Base-by-base conservation (phyloP, 2,113 vertebrate species). In the Protobothrops mucrosquamatus region DNA sequence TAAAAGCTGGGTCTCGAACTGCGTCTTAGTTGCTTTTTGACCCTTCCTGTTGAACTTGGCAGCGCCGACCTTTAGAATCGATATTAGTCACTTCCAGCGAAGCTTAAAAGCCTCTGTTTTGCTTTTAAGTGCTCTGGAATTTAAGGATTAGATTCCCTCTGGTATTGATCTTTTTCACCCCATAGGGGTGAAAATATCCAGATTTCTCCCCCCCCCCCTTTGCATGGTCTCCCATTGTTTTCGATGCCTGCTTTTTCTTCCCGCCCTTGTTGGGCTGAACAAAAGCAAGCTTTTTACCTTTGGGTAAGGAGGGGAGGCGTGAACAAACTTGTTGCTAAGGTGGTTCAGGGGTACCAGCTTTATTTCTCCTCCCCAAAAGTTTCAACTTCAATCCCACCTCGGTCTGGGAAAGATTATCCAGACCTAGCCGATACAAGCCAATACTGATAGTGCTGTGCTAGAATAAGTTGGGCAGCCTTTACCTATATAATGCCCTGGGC, bases 1-100 rank as follows among this genome's bases (percentile, higher is more conserved):
- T 74, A 7, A 20, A 39, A 20, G 2, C 12, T 20, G 14, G 2
- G 15, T 18, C 15, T 0, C 0, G 3, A 3, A 2, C 12, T 9
- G 26, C 11, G 23, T 34, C 18, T 55, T 2, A 2, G 51, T 18
- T 20, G 48, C 24, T 55, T 88, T n/a, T 48, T 51, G 43, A 48
- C 85, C 23, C 6, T 87, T 26, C 23, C 10, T 52, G 46, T 26
- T 12, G 14, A 6, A 87, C 0, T 29, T 87, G 85, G 69, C 69
- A 81, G 69, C 69, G 29, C 61, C n/a, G 89, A 69, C 61, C 59
- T 86, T 91, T 81, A 56, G n/a, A 52, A 85, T 54, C 51, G 7
- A 20, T 26, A 12, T 34, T 7, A 39, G 23, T 85, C 20, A 12
- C n/a, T 51, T 1, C 81, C 6, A n/a, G 24, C 9, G 6, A n/a